These are phyloP conservation scores for Blastobasis adustella DNA, from an alignment of 2,888 invertebrate genomes.

Conservation along the genomic window DNA sequence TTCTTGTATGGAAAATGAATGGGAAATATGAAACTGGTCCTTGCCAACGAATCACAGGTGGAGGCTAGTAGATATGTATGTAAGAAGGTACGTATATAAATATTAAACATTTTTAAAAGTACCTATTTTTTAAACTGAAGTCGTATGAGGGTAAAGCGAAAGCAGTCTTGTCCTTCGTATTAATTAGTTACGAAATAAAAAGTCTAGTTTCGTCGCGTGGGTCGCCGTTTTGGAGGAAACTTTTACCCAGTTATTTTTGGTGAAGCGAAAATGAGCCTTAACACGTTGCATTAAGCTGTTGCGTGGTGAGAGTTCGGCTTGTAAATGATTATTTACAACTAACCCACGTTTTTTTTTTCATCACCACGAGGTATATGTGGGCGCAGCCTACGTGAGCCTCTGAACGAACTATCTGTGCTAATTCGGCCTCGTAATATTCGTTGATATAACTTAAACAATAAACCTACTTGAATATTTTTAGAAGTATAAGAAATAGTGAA, in stretches of 20 bases:
- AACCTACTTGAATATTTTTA: too few species aligned
- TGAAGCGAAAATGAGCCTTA: slow-evolving; percentile 21
- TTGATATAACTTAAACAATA: too few species aligned
- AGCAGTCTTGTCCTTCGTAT: slow-evolving; percentile 42
- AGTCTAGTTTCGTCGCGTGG: slow-evolving; percentile 45
- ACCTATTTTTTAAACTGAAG: neutral
- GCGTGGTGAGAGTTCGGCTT: slow-evolving; percentile 14
- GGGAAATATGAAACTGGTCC: too few species aligned
- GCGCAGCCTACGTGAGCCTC: slow-evolving; percentile 48
- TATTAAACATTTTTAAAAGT: neutral
- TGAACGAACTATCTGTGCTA: slow-evolving; percentile 35
- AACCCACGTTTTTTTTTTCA: slow-evolving; percentile 55
- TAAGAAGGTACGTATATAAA: too few species aligned
- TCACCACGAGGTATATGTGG: slow-evolving; percentile 32
- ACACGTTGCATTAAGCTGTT: slow-evolving; percentile 16
- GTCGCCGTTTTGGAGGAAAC: slow-evolving; percentile 15
- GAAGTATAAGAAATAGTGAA: too few species aligned
- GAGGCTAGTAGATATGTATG: too few species aligned
- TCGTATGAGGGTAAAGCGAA: slow-evolving; percentile 28
- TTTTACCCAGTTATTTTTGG: neutral
- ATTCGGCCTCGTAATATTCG: slow-evolving; percentile 36
- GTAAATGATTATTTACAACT: slow-evolving; percentile 37
- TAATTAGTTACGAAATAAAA: slow-evolving; percentile 54
- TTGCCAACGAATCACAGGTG: too few species aligned
- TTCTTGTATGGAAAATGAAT: too few species aligned